Conservation (phyloP, 2,113 vertebrate species). For the Planiliza haematocheilus region DNA sequence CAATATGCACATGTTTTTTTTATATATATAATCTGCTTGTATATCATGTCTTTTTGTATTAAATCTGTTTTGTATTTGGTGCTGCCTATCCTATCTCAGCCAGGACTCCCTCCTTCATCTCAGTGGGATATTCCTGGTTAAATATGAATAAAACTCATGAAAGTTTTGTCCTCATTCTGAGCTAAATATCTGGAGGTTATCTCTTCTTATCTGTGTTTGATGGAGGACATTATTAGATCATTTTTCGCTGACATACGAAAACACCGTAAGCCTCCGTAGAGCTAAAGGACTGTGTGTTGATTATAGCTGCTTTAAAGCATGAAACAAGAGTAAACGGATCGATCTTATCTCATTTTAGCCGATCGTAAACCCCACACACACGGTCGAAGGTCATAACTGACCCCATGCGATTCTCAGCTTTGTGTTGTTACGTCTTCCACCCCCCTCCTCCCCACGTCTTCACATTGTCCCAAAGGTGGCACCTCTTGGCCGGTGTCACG, state of each 20-base stretch:
- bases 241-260: background rate
- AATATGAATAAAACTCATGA: too few relatives aligned
- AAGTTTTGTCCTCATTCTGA: too few relatives aligned
- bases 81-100: too few relatives aligned
- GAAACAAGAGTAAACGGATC: constrained; percentile 17
- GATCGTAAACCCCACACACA: constrained; percentile 37
- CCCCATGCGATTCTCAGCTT: constrained; percentile 49
- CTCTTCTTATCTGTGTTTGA: background rate
- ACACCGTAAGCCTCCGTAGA: background rate
- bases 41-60: too few relatives aligned
- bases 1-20: too few relatives aligned
- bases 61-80: background rate
- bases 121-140: too few relatives aligned
- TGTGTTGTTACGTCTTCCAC: constrained; percentile 31
- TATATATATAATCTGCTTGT: too few relatives aligned
- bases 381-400: constrained; percentile 47
- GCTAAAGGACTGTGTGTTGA: background rate
- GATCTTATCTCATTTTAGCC: constrained; percentile 27
- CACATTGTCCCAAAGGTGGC: constrained; percentile 68
- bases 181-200: too few relatives aligned
- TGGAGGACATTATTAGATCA: constrained; percentile 1
- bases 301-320: background rate
- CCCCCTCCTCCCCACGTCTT: constrained; percentile 25
- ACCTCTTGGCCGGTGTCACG: constrained; percentile 62
- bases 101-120: too few relatives aligned